phyloP scores from a whole-genome alignment of 2,888 invertebrate genomes.

The Heliconius aoede region DNA sequence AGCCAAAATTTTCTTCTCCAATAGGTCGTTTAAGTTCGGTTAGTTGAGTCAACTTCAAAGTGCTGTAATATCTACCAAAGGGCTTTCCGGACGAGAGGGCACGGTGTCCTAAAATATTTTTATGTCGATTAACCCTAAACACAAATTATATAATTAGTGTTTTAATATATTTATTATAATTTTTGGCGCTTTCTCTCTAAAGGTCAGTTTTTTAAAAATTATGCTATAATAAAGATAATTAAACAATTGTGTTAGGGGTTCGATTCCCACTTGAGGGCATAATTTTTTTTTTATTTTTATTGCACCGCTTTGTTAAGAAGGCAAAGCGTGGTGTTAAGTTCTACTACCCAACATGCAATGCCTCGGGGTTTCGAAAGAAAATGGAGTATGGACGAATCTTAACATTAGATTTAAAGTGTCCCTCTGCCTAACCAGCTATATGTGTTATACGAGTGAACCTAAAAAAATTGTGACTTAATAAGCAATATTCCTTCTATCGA shows the following conservation, averaged over 20 bases:
- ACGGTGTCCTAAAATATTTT: constrained; percentile 46
- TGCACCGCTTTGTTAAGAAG: no score
- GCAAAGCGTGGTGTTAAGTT: no score
- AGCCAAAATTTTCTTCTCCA: constrained; percentile 38
- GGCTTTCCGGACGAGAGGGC: constrained; percentile 41
- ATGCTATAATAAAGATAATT: not conserved
- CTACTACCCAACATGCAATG: no score
- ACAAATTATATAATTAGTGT: constrained; percentile 5
- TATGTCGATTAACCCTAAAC: constrained; percentile 41
- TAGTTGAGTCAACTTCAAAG: constrained; percentile 43
- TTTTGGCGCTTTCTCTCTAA: not conserved
- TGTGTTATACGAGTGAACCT: no score
- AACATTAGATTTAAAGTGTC: no score
- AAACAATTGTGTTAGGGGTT: no score
- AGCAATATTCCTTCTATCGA: not conserved
- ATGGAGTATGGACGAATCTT: no score
- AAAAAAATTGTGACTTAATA: no score
- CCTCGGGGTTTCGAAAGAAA: no score
- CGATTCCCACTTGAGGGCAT: no score
- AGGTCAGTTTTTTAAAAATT: not conserved
- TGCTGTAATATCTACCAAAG: constrained; percentile 39
- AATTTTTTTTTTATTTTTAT: no score
- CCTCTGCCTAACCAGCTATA: no score
- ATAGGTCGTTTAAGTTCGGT: constrained; percentile 38
- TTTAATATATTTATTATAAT: not conserved